These are phyloP conservation scores for Tachyglossus aculeatus DNA, from an alignment of 2,797 vertebrate species.

Conservation along the genomic window DNA sequence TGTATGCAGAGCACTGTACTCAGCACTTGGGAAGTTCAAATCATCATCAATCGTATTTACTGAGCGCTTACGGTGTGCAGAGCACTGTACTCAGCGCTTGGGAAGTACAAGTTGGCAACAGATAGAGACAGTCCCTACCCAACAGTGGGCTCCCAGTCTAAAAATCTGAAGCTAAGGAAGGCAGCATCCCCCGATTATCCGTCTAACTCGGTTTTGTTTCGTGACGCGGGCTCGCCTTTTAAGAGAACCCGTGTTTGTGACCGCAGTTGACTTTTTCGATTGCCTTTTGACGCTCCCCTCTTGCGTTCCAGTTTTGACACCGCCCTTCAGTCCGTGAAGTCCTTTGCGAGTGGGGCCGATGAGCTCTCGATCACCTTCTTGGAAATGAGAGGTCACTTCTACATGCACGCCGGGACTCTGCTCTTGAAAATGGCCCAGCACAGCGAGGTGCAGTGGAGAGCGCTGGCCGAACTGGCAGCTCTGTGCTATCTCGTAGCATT, in stretches of 20 bases:
- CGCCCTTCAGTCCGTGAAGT: conserved; percentile 83
- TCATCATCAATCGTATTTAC: too few relatives aligned
- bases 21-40: too few relatives aligned
- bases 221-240: not conserved
- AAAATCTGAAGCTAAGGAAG: too few relatives aligned
- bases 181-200: not conserved
- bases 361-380: conserved; percentile 84
- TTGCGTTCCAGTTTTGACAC: conserved; percentile 85
- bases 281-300: conserved; percentile 3
- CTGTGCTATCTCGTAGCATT: conserved; percentile 92
- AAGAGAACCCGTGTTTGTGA: not conserved
- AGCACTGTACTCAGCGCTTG: too few relatives aligned
- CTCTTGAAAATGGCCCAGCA: conserved; percentile 91
- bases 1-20: too few relatives aligned
- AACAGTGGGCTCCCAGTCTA: too few relatives aligned
- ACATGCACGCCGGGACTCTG: conserved; percentile 88
- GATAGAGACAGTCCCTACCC: too few relatives aligned
- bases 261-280: not conserved
- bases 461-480: conserved; percentile 82
- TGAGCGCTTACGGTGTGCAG: too few relatives aligned
- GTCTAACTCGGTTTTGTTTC: not conserved
- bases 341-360: conserved; percentile 72
- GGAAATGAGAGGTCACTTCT: conserved; percentile 93
- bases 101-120: too few relatives aligned
- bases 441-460: conserved; percentile 86